Percentiles rank a stretch among this genome's conserved stretches.
Conservation (phyloP, 2,888 invertebrate species). For the Metellina segmentata region DNA sequence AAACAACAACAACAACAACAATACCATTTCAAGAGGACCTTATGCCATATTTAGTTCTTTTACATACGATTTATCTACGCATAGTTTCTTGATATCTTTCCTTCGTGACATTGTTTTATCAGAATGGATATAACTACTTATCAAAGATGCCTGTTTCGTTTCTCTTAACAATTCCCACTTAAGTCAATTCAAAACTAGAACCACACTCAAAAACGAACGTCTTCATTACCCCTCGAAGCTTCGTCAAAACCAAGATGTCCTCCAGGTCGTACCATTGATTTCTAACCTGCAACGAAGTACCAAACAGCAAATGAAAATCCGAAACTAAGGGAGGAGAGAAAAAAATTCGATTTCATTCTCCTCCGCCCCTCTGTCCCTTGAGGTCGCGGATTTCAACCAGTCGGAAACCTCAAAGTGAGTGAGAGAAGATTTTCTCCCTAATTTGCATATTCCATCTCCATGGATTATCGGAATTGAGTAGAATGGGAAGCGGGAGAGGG, state of each 20-base stretch:
- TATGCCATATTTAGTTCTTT: too few relatives aligned
- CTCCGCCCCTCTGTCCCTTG: constrained; percentile 14
- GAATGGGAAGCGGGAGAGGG: constrained; percentile 20
- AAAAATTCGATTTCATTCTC: constrained; percentile 50
- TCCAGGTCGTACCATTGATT: constrained; percentile 9
- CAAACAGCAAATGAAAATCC: constrained; percentile 43
- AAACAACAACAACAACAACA: too few relatives aligned
- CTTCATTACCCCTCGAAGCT: background rate
- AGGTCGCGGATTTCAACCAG: constrained; percentile 44
- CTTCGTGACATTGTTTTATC: too few relatives aligned
- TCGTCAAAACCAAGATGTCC: background rate
- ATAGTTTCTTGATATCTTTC: too few relatives aligned
- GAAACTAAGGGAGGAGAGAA: constrained; percentile 32
- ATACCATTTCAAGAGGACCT: too few relatives aligned
- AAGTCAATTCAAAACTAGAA: too few relatives aligned
- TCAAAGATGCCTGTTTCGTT: too few relatives aligned
- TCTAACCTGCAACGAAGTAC: constrained; percentile 5
- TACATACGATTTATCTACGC: too few relatives aligned
- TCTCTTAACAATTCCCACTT: too few relatives aligned
- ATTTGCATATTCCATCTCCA: constrained; percentile 69
- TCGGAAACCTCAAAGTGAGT: constrained; percentile 68
- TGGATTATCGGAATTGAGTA: constrained; percentile 63
- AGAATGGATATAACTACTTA: too few relatives aligned
- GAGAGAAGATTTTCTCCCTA: constrained; percentile 52
- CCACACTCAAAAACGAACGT: background rate